Percentiles rank a stretch among this genome's conserved stretches.
These are phyloP conservation scores for Nesoenas mayeri DNA, from an alignment of 2,113 vertebrate species.

Conservation along the genomic window DNA sequence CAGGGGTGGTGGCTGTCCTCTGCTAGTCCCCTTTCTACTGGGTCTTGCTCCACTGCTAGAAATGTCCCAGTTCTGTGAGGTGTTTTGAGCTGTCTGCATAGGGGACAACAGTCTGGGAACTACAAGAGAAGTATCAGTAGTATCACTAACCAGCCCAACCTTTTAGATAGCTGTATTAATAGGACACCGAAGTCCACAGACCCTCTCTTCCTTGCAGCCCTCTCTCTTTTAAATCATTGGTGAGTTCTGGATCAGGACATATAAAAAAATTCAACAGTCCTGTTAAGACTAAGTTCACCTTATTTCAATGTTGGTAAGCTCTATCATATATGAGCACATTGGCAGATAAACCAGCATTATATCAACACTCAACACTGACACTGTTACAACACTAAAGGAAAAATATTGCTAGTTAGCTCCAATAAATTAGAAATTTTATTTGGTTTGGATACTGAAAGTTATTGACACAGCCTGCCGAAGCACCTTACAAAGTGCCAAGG, in stretches of 20 bases:
- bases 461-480: background rate
- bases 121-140: background rate
- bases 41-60: background rate
- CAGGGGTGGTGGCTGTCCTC: background rate
- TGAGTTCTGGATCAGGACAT: background rate
- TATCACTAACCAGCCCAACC: background rate
- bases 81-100: background rate
- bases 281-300: background rate
- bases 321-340: background rate
- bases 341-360: background rate
- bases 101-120: background rate
- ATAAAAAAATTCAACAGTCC: background rate
- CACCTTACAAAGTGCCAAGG: background rate
- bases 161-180: background rate
- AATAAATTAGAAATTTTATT: conserved; percentile 23
- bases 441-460: background rate
- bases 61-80: background rate
- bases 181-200: background rate
- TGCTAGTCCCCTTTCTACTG: background rate
- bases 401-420: conserved; percentile 33
- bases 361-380: conserved; percentile 20
- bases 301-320: background rate
- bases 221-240: background rate
- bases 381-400: conserved; percentile 9
- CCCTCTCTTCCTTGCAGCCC: background rate